Conservation (phyloP, 1,140 invertebrate genomes). For the Homarus americanus region DNA sequence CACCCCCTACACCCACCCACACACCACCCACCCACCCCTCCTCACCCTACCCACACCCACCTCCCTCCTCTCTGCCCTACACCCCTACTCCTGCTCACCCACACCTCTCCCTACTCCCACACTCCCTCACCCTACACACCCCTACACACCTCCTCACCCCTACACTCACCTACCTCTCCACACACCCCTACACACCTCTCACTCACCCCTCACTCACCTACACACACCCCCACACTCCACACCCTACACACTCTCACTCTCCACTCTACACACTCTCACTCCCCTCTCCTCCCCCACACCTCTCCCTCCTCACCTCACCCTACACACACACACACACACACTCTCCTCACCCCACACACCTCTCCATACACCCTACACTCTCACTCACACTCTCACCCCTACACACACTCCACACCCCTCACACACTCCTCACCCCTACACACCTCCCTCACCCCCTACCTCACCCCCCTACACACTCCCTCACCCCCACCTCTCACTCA, state of each 20-base stretch:
- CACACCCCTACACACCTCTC: neutral
- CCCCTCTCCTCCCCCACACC: neutral
- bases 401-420: neutral
- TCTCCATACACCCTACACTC: neutral
- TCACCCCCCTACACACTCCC: neutral
- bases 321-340: neutral
- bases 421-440: no score
- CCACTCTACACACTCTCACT: neutral
- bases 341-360: neutral
- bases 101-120: neutral
- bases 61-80: neutral
- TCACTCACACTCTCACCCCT: neutral
- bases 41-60: neutral
- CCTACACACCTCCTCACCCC: neutral
- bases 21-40: neutral
- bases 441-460: neutral
- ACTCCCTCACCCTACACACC: neutral
- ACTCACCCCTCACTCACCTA: neutral
- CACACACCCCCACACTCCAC: neutral
- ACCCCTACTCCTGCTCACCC: neutral
- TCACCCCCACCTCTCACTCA: neutral
- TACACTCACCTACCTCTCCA: neutral
- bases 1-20: neutral
- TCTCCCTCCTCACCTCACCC: neutral
- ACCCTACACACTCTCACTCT: neutral